Percentiles rank a stretch among this genome's conserved stretches.
phyloP scores from a whole-genome alignment of 1,140 invertebrate species.

The Macrobrachium nipponense region DNA sequence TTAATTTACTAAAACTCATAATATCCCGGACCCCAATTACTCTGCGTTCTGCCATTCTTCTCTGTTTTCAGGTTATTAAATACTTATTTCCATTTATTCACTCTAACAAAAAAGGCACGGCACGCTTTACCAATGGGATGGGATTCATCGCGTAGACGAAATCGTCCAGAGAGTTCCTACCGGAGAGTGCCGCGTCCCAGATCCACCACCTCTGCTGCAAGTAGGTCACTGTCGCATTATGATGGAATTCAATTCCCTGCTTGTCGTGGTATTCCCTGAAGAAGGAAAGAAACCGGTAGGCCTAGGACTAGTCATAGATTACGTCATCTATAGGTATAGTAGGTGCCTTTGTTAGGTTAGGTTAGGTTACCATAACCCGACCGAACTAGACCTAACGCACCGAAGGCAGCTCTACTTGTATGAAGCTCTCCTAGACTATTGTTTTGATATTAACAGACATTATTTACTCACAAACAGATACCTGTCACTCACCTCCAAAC shows the following conservation, averaged over 20 bases:
- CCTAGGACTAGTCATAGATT: too few species aligned
- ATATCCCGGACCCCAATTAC: not conserved
- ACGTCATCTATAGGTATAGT: too few species aligned
- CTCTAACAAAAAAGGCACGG: not conserved
- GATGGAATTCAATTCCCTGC: conserved; percentile 66
- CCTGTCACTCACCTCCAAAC: too few species aligned
- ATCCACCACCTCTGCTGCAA: conserved; percentile 64
- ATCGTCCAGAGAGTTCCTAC: conserved; percentile 67
- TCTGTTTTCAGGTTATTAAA: not conserved
- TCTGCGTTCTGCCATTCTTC: not conserved
- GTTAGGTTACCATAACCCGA: too few species aligned
- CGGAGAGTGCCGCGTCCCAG: conserved; percentile 56
- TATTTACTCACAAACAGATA: too few species aligned
- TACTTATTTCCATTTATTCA: not conserved
- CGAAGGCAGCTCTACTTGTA: too few species aligned
- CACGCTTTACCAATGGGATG: conserved; percentile 67
- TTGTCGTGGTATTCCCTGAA: conserved; percentile 67
- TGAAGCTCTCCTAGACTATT: too few species aligned
- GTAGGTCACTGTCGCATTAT: conserved; percentile 68
- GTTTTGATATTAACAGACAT: too few species aligned
- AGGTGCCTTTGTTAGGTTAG: too few species aligned
- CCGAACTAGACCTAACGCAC: too few species aligned
- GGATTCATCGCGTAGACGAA: conserved; percentile 68
- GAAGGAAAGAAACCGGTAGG: not conserved
- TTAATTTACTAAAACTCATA: too few species aligned